Conservation (phyloP, 2,888 invertebrate species). For the Margaritifera margaritifera region DNA sequence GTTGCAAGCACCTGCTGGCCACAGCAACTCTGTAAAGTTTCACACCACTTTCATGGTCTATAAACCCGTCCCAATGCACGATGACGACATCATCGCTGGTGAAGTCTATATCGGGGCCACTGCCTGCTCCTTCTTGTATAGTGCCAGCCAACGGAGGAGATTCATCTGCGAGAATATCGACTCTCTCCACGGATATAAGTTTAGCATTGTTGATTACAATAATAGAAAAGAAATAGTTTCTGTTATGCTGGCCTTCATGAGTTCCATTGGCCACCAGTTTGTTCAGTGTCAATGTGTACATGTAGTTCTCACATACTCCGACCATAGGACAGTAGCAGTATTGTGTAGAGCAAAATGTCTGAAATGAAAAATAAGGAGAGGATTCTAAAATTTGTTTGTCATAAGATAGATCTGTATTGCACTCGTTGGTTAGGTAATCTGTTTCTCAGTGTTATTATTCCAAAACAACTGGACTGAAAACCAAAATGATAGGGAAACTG, state of each 20-base stretch:
- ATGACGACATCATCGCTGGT: constrained; percentile 25
- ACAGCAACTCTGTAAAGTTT: constrained; percentile 34
- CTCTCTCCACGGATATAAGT: constrained; percentile 27
- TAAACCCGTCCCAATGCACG: constrained; percentile 45
- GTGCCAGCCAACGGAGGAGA: constrained; percentile 41
- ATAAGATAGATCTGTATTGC: too few species aligned
- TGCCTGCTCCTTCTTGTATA: constrained; percentile 28
- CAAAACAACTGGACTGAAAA: too few species aligned
- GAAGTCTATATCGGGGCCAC: constrained; percentile 46
- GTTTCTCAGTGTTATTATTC: too few species aligned
- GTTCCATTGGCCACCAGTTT: constrained; percentile 20
- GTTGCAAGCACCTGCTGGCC: constrained; percentile 27
- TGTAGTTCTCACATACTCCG: constrained; percentile 34
- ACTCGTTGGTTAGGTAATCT: too few species aligned
- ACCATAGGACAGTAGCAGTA: constrained; percentile 41
- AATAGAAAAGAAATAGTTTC: constrained; percentile 44
- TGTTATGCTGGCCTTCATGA: constrained; percentile 43
- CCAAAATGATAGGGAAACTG: too few species aligned
- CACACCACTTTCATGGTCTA: constrained; percentile 54
- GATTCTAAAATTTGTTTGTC: too few species aligned
- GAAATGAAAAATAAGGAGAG: too few species aligned
- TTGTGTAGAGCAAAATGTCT: too few species aligned
- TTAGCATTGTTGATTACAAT: constrained; percentile 40
- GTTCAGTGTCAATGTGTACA: constrained; percentile 28
- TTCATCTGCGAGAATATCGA: constrained; percentile 41